These are phyloP conservation scores for Alviniconcha marisindica DNA, from an alignment of 1,140 invertebrate genomes.

Conservation along the genomic window DNA sequence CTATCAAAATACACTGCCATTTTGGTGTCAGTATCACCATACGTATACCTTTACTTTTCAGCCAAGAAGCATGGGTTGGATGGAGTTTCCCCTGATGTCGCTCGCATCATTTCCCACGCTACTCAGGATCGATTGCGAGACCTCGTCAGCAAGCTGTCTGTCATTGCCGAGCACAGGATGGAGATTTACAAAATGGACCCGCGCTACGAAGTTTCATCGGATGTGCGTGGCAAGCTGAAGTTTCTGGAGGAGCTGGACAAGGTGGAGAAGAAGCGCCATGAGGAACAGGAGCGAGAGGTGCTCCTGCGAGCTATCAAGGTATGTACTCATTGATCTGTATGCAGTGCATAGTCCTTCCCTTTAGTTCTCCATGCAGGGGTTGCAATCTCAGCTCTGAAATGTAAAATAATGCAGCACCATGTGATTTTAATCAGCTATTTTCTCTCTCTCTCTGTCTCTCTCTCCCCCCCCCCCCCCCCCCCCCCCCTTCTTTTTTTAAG, in stretches of 20 bases:
- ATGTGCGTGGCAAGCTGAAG: conserved; percentile 94
- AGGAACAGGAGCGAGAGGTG: conserved; percentile 95
- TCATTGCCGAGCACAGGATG: conserved; percentile 95
- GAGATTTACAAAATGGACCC: conserved; percentile 90
- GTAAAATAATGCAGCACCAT: too few species aligned
- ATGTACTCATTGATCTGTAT: background rate
- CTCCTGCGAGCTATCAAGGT: conserved; percentile 95
- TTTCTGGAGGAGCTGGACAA: conserved; percentile 97
- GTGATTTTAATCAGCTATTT: background rate
- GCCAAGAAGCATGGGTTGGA: conserved; percentile 89
- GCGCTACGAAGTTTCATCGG: conserved; percentile 92
- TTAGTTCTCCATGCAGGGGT: background rate
- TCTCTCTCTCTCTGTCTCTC: too few species aligned
- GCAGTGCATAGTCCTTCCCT: background rate
- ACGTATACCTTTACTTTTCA: conserved; percentile 73
- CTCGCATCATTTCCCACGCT: conserved; percentile 95
- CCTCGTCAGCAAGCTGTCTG: conserved; percentile 93
- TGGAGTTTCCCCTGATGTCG: conserved; percentile 91
- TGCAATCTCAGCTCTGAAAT: too few species aligned
- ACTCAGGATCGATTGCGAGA: conserved; percentile 94
- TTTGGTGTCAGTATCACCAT: too few species aligned
- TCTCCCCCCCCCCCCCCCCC: too few species aligned
- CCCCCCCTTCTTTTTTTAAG: too few species aligned
- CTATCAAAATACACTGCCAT: too few species aligned
- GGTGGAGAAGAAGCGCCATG: conserved; percentile 93